Evolutionary conservation across 1,140 invertebrate species (phyloP).

Genomic region (Sinonovacula constricta): DNA sequence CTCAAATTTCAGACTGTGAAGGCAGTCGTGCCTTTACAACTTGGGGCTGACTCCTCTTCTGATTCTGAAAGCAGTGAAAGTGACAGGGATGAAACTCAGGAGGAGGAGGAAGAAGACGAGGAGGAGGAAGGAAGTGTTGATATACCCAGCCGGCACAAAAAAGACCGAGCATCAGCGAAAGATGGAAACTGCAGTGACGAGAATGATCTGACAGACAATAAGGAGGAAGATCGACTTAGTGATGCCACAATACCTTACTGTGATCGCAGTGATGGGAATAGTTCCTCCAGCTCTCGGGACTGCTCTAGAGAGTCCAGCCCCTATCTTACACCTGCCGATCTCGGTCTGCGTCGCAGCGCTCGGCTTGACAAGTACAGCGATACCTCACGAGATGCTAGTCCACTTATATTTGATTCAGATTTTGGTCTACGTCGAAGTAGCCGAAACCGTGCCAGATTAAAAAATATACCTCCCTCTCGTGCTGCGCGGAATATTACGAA

Average conservation of each 20-base stretch:
- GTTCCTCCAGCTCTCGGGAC: conserved; percentile 35
- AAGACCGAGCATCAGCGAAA: too few relatives aligned
- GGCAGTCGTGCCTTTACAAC: conserved; percentile 53
- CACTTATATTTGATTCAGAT: conserved; percentile 45
- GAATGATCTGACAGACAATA: neutral
- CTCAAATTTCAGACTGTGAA: conserved; percentile 56
- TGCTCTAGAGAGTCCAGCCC: conserved; percentile 44
- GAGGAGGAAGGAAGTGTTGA: too few relatives aligned
- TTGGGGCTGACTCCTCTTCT: conserved; percentile 11
- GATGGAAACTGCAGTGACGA: too few relatives aligned
- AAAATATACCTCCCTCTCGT: conserved; percentile 40
- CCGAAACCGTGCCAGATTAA: conserved; percentile 37
- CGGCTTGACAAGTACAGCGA: conserved; percentile 32
- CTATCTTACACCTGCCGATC: conserved; percentile 28
- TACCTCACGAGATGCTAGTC: conserved; percentile 43
- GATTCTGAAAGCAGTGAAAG: conserved; percentile 17
- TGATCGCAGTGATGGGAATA: conserved; percentile 48
- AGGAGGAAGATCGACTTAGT: conserved; percentile 30
- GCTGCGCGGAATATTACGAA: conserved; percentile 19
- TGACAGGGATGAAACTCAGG: neutral
- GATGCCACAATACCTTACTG: conserved; percentile 50
- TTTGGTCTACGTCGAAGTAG: conserved; percentile 47
- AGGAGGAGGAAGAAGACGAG: neutral
- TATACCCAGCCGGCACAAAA: too few relatives aligned
- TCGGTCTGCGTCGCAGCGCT: conserved; percentile 9